Conservation (phyloP, 2,888 invertebrate genomes). For the Plebejus anna region DNA sequence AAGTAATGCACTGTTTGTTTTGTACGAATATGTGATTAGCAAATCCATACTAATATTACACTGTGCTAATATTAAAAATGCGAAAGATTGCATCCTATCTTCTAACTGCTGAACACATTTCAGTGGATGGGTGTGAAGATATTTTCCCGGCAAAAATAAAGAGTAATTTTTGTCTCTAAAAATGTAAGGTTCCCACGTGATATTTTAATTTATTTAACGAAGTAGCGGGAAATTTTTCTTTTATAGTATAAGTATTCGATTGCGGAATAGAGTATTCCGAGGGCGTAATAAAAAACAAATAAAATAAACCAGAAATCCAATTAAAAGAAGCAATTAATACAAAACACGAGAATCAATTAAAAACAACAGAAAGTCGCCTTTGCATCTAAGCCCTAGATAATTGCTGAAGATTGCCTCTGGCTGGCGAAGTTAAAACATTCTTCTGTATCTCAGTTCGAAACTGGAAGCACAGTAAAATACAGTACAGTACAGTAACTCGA, state of each 20-base stretch:
- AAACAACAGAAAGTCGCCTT: slow-evolving; percentile 37
- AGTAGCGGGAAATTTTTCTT: background rate
- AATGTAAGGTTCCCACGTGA: no score
- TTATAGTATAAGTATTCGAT: background rate
- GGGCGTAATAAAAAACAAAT: slow-evolving; percentile 17
- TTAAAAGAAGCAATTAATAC: slow-evolving; percentile 34
- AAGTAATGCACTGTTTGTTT: slow-evolving; percentile 20
- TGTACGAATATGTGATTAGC: background rate
- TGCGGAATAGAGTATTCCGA: background rate
- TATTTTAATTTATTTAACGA: no score
- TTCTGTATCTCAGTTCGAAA: slow-evolving; percentile 60
- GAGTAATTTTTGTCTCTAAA: no score
- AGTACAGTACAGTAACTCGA: background rate
- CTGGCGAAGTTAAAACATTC: slow-evolving; percentile 70
- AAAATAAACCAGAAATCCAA: slow-evolving; percentile 28
- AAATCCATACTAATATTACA: background rate
- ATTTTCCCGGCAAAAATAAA: no score
- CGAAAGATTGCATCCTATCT: no score
- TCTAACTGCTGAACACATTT: no score
- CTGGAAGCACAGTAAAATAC: slow-evolving; percentile 45
- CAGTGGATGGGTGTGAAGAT: no score
- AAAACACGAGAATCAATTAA: slow-evolving; percentile 48
- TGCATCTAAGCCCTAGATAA: slow-evolving; percentile 63
- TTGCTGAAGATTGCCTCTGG: slow-evolving; percentile 63
- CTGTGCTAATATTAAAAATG: background rate